These are phyloP conservation scores for Delphinapterus leucas DNA, from an alignment of 2,113 vertebrate species.

Conservation along the genomic window DNA sequence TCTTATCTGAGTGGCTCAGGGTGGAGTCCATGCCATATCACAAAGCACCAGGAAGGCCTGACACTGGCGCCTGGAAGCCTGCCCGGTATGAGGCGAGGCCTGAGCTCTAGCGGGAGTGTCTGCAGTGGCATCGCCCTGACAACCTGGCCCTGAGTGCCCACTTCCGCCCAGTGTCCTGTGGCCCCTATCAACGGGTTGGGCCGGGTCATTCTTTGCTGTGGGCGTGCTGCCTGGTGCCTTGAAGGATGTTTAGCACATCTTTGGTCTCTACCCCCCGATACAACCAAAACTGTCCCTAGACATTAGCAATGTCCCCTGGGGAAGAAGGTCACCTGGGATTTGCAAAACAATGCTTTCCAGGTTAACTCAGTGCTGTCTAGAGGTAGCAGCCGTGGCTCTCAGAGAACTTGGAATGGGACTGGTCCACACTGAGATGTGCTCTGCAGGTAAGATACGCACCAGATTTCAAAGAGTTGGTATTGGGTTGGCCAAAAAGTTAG, in stretches of 20 bases:
- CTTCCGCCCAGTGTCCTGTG: neutral
- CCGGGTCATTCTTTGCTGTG: neutral
- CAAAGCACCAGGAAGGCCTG: slow-evolving; percentile 66
- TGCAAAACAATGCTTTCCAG: fast-evolving
- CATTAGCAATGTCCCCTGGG: neutral
- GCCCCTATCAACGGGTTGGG: neutral
- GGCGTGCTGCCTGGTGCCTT: neutral
- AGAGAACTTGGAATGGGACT: neutral
- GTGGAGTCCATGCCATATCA: slow-evolving; percentile 37
- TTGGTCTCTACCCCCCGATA: neutral
- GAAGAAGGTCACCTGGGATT: too few relatives aligned
- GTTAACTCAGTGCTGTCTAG: neutral
- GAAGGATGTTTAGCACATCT: neutral
- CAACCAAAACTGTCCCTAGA: neutral
- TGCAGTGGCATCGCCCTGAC: slow-evolving; percentile 20
- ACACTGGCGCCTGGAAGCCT: slow-evolving; percentile 67
- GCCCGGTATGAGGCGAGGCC: slow-evolving; percentile 67
- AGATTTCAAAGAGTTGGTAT: neutral
- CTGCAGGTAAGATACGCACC: too few relatives aligned
- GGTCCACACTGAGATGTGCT: neutral
- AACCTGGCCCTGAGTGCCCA: neutral
- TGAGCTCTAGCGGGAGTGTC: neutral
- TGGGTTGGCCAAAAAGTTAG: too few relatives aligned
- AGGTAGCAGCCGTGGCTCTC: neutral
- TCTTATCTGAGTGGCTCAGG: slow-evolving; percentile 69